Base-by-base conservation (phyloP, 2,888 invertebrate genomes). In the Pollenia amentaria region DNA sequence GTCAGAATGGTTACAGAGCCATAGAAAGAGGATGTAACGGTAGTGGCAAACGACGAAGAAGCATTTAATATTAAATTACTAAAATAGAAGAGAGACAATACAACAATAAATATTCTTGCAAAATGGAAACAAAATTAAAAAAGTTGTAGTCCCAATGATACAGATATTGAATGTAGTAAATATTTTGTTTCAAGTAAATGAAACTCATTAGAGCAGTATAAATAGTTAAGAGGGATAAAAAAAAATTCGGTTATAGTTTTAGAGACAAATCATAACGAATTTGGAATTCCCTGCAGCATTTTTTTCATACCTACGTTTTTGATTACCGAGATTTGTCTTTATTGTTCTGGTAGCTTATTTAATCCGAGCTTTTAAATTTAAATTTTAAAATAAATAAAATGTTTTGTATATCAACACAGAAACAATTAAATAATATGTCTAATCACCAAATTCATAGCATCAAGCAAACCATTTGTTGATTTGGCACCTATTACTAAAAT, bases 11-110 rank as follows among this genome's bases (percentile, higher is more conserved):
- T 29, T 60, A 75, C 40, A 57, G n/a, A 72, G n/a, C 14, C 6
- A 14, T 16, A 62, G 10, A 69, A 7, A 48, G 46, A 40, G 46
- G 38, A 12, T 21, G 55, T 16, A 60, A 57, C 14, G 18, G 53
- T 16, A 78, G 73, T 51, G 44, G 18, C 60, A 53, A 29, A 9
- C 29, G 7, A 12, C 16, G 7, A 12, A 67, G 46, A 65, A 75
- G 42, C 82, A 60, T 82, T 82, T 82, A 76, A 82, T 82, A 82
- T 69, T 76, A 76, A 76, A 82, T 82, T 82, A 69, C 82, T 69
- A 44, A 76, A 67, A 62, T 76, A 57, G 12, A 69, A 53, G 14
- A 73, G 76, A 70, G 73, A 51, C 51, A 53, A 73, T 84, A 46
- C 8, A 42, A 60, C 57, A 72, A 78, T 78, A 84, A 78, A 84